Conservation (phyloP, 2,888 invertebrate species). For the Pristionchus exspectatus region DNA sequence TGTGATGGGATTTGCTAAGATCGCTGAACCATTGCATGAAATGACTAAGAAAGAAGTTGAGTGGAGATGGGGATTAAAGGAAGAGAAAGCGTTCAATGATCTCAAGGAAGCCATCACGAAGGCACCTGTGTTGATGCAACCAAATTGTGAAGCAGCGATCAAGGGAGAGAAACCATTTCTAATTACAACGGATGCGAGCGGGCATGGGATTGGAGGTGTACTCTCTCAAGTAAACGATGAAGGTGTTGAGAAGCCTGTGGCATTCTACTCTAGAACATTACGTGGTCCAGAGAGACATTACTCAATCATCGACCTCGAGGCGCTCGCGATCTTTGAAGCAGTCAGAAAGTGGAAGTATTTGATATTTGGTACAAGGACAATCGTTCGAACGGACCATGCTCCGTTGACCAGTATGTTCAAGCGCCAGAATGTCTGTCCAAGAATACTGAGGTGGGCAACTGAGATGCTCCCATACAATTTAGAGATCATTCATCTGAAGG, state of each 20-base stretch:
- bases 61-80: constrained; percentile 60
- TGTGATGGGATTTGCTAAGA: constrained; percentile 58
- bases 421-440: not conserved
- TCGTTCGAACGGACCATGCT: not conserved
- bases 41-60: constrained; percentile 56
- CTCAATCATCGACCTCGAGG: not conserved
- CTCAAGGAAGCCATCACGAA: constrained; percentile 57
- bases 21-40: constrained; percentile 60
- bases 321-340: not conserved
- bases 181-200: not conserved
- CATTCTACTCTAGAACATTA: not conserved
- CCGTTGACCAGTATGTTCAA: not conserved
- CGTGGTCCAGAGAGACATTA: not conserved
- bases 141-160: not conserved
- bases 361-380: not conserved
- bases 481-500: not conserved
- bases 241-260: not conserved
- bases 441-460: not conserved
- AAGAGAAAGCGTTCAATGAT: constrained; percentile 59
- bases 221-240: not conserved
- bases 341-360: not conserved
- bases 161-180: not conserved
- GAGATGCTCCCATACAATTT: not conserved
- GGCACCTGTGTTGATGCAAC: constrained; percentile 54
- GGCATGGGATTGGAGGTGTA: not conserved